phyloP scores from a whole-genome alignment of 2,888 invertebrate species.

The Callimorpha dominula region DNA sequence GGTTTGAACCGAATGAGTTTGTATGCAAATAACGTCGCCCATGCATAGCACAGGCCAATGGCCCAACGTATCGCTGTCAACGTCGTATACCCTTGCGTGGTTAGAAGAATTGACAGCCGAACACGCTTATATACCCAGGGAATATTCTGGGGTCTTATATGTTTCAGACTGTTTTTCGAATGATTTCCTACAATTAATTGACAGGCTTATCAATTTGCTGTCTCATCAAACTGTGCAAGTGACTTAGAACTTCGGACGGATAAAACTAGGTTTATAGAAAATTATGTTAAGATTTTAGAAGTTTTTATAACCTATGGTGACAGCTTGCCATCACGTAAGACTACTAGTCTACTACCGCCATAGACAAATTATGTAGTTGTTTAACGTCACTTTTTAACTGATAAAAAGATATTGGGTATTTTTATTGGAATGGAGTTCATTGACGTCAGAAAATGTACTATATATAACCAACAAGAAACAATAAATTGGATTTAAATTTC shows the following conservation, averaged over 20 bases:
- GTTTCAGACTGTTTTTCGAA: not conserved
- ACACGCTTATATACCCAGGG: not conserved
- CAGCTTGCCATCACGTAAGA: too few species aligned
- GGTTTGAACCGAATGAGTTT: constrained; percentile 46
- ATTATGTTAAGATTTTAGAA: not conserved
- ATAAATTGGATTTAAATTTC: constrained; percentile 18
- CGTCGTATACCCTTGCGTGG: constrained; percentile 25
- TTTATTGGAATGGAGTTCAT: constrained; percentile 14
- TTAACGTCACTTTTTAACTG: not conserved
- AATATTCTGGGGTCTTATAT: not conserved
- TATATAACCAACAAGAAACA: constrained; percentile 17
- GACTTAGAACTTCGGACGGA: not conserved
- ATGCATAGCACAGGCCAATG: constrained; percentile 35
- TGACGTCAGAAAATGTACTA: constrained; percentile 9
- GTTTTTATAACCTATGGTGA: too few species aligned
- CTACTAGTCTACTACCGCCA: too few species aligned
- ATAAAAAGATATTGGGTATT: not conserved
- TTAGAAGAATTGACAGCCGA: constrained; percentile 14
- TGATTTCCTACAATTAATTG: too few species aligned
- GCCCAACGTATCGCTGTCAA: constrained; percentile 26
- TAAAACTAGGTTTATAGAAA: not conserved
- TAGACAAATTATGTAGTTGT: not conserved
- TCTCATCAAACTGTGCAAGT: not conserved
- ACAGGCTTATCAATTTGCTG: too few species aligned
- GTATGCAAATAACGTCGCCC: constrained; percentile 43